A percentile compares a stretch with the other conserved stretches of the same genome.
Conservation (phyloP, 2,113 vertebrate genomes). For the Copsychus sechellarum region DNA sequence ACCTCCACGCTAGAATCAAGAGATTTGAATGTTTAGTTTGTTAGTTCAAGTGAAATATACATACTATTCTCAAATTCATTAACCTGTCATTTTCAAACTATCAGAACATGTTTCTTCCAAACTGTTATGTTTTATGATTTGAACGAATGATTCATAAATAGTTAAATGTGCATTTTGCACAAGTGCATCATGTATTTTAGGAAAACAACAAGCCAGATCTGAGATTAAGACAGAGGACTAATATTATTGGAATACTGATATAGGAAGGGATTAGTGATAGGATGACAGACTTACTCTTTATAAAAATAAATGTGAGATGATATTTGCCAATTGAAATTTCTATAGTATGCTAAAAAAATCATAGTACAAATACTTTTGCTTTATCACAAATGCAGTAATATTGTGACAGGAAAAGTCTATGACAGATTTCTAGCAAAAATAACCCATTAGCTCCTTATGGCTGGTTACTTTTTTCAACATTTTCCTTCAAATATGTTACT, state of each 20-base stretch:
- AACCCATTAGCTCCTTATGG: conserved; percentile 54
- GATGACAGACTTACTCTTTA: background rate
- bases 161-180: background rate
- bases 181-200: background rate
- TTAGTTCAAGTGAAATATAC: background rate
- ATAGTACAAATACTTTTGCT: background rate
- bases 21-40: background rate
- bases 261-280: background rate
- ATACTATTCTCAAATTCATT: background rate
- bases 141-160: background rate
- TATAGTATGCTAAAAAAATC: background rate
- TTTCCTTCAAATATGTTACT: conserved; percentile 13
- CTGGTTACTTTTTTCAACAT: conserved; percentile 26
- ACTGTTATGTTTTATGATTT: background rate
- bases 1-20: background rate
- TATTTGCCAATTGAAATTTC: background rate
- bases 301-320: background rate
- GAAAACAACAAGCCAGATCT: background rate
- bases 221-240: background rate
- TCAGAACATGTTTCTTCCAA: background rate
- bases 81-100: background rate
- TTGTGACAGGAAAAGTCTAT: conserved; percentile 42
- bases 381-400: conserved; percentile 36
- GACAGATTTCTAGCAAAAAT: conserved; percentile 26
- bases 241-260: background rate